Conservation (phyloP, 2,888 invertebrate species). For the Protodeltote pygarga region DNA sequence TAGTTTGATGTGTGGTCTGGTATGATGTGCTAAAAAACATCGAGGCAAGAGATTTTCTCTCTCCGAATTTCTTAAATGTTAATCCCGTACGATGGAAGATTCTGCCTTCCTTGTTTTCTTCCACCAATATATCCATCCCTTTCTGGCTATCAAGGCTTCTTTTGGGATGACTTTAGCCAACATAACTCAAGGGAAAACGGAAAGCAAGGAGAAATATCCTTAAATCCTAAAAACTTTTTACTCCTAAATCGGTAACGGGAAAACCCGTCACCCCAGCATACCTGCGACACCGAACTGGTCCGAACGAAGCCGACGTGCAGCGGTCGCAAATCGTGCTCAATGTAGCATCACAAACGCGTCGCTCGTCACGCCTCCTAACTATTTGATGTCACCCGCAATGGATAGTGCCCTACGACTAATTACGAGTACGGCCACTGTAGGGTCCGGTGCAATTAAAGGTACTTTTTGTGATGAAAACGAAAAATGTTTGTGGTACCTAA, state of each 20-base stretch:
- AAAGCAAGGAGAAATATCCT: slow-evolving; percentile 23
- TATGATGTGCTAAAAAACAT: slow-evolving; percentile 1
- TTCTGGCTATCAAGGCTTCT: no score
- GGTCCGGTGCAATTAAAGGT: no score
- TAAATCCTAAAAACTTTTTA: slow-evolving; percentile 19
- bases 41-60: not conserved
- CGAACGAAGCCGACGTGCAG: slow-evolving; percentile 32
- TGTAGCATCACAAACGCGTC: slow-evolving; percentile 62
- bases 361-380: slow-evolving; percentile 52
- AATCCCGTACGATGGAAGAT: no score
- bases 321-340: slow-evolving; percentile 69
- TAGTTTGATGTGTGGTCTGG: slow-evolving; percentile 18
- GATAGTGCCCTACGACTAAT: slow-evolving; percentile 45
- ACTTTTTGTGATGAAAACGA: not conserved
- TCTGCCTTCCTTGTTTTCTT: no score
- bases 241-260: slow-evolving; percentile 33
- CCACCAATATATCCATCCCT: no score
- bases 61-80: not conserved
- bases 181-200: slow-evolving; percentile 1
- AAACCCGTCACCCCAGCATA: no score
- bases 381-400: slow-evolving; percentile 46
- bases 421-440: slow-evolving; percentile 26
- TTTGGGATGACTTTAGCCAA: no score
- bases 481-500: no score
- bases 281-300: not conserved